phyloP scores from a whole-genome alignment of 2,888 invertebrate species.

The Nomada fabriciana region DNA sequence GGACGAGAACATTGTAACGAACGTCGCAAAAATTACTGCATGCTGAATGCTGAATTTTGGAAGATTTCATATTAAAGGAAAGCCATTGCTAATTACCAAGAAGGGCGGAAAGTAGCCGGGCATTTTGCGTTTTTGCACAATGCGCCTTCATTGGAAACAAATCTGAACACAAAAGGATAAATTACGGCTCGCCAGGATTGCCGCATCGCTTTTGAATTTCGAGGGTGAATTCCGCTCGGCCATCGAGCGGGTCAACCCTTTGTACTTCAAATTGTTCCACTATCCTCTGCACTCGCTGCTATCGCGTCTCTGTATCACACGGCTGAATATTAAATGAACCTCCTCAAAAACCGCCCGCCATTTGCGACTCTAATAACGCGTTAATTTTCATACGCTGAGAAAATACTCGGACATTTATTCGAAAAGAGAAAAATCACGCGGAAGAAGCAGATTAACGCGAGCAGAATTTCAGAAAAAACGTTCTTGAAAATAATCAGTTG shows the following conservation, averaged over 20 bases:
- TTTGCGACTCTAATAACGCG: constrained; percentile 15
- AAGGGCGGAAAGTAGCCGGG: neutral
- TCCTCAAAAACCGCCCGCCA: constrained; percentile 2
- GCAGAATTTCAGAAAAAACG: neutral
- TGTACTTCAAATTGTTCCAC: constrained; percentile 34
- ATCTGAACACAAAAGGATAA: constrained; percentile 35
- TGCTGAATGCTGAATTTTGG: too few species aligned
- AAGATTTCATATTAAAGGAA: neutral
- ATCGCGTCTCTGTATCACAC: constrained; percentile 17
- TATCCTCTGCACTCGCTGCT: neutral
- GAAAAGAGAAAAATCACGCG: neutral
- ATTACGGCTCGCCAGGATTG: constrained; percentile 25
- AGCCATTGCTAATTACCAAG: constrained; percentile 20
- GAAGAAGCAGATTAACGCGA: neutral
- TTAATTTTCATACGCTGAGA: neutral
- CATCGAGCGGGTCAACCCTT: constrained; percentile 10
- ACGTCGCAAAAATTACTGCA: too few species aligned
- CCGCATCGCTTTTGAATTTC: constrained; percentile 37
- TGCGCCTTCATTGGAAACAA: constrained; percentile 38
- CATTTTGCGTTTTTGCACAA: constrained; percentile 2
- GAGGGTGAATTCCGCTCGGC: constrained; percentile 20
- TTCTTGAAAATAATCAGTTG: too few species aligned
- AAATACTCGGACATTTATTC: neutral
- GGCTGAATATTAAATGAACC: constrained; percentile 34
- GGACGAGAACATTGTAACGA: too few species aligned